Evolutionary conservation across 2,797 vertebrate species (phyloP), one percentile per base, ranked within the genome.

Genomic region (Coluber constrictor): DNA sequence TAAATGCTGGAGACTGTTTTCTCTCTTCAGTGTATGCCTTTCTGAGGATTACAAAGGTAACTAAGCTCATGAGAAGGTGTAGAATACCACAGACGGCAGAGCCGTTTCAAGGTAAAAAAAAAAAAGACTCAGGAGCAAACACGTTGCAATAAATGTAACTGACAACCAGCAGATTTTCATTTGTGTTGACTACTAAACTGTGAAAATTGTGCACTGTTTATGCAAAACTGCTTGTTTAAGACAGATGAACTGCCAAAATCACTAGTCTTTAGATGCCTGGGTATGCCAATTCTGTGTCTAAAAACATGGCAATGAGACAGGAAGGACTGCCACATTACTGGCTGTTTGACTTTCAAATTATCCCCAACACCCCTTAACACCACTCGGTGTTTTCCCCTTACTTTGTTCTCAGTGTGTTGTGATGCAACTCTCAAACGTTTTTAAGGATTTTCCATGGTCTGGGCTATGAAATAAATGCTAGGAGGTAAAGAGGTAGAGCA

Each of bases 171-270:
- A 66, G 11, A 94, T 11, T 57, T 92, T 87, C 43, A 60, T 88
- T 92, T 91, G 74, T 2, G 11, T 9, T 93, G 57, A 92, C 32
- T 92, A 61, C 12, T 94, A 89, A 93, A 90, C 91, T 57, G 47
- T 0, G 23, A 66, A 91, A 86, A 16, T 70, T 92, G 16, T 18
- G 56, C 7, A 57, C 0, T 93, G 29, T 32, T 93, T 91, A 94
- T 92, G 56, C 63, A 94, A 95, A 95, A 70, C 1, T 83, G 9
- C 5, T 92, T 92, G 56, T 95, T 96, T 93, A 93, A 93, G 86
- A 88, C 29, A 95, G 95, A 93, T 57, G 11, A 93, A 83, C 11
- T 96, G 91, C 56, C 93, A 95, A 93, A 95, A 7, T 18, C 92
- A 2, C 23, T 94, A 51, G 27, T 57, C 74, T 91, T 60, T 86